Conservation (phyloP, 2,113 vertebrate genomes). For the Neolamprologus toae region DNA sequence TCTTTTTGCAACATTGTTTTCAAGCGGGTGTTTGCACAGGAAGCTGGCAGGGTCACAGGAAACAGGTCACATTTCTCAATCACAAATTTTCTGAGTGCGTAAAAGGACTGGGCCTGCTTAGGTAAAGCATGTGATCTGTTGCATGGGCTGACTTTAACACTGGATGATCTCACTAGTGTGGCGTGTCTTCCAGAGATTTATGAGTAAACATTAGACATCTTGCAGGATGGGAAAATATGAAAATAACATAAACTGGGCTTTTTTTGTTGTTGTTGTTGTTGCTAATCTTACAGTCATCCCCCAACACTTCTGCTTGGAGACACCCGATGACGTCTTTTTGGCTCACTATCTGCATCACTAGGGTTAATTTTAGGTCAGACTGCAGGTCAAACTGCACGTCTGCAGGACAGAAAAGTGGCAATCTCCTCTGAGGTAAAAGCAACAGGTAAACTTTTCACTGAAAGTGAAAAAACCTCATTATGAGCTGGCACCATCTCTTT, state of each 20-base stretch:
- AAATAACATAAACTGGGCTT: neutral
- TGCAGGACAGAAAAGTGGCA: neutral
- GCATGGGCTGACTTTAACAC: neutral
- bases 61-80: conserved; percentile 57
- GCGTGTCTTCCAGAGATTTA: neutral
- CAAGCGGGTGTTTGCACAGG: neutral
- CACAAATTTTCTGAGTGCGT: conserved; percentile 45
- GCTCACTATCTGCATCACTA: neutral
- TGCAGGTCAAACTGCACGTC: neutral
- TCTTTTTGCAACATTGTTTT: neutral
- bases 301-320: neutral
- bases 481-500: neutral
- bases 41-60: conserved; percentile 51
- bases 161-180: neutral
- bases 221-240: neutral
- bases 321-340: neutral
- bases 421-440: neutral
- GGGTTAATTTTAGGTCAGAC: neutral
- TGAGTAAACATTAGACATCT: neutral
- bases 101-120: neutral
- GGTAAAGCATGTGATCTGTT: neutral
- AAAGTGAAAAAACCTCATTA: neutral
- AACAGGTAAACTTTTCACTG: neutral
- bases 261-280: neutral
- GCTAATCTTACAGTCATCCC: neutral